phyloP scores from a whole-genome alignment of 2,797 vertebrate genomes.

The Gallinago solitaria region DNA sequence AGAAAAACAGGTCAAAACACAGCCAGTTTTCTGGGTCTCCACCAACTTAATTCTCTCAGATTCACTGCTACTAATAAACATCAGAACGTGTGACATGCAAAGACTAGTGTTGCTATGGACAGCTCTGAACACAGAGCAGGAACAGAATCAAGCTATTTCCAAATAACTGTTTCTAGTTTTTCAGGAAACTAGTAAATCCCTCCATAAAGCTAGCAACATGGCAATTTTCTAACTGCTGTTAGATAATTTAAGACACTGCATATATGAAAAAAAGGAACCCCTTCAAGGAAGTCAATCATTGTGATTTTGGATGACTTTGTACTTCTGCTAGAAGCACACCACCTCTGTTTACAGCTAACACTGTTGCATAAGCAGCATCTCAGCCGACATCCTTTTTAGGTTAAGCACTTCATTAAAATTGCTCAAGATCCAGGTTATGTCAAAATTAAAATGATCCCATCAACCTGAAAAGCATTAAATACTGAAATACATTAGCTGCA shows the following conservation, averaged over 20 bases:
- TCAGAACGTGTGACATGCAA: rapidly evolving
- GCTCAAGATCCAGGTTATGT: not conserved
- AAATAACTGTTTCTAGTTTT: not conserved
- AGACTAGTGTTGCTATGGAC: not conserved
- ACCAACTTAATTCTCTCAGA: not conserved
- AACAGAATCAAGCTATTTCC: not conserved
- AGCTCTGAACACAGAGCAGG: not conserved
- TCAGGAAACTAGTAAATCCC: not conserved
- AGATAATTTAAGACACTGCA: not conserved
- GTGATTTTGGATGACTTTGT: not conserved
- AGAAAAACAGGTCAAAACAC: not conserved
- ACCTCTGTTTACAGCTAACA: not conserved
- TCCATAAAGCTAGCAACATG: not conserved
- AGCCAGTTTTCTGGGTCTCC: not conserved
- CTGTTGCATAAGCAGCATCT: not conserved
- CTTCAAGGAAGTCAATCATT: not conserved
- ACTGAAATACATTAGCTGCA: not conserved
- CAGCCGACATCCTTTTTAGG: not conserved
- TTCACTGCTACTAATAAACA: not conserved
- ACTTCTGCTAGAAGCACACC: not conserved
- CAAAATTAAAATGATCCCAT: not conserved
- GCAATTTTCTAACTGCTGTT: not conserved
- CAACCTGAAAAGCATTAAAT: not conserved
- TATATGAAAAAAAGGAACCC: not conserved
- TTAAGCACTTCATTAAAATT: not conserved